phyloP scores from a whole-genome alignment of 2,797 vertebrate genomes.

The Centroberyx gerrardi region DNA sequence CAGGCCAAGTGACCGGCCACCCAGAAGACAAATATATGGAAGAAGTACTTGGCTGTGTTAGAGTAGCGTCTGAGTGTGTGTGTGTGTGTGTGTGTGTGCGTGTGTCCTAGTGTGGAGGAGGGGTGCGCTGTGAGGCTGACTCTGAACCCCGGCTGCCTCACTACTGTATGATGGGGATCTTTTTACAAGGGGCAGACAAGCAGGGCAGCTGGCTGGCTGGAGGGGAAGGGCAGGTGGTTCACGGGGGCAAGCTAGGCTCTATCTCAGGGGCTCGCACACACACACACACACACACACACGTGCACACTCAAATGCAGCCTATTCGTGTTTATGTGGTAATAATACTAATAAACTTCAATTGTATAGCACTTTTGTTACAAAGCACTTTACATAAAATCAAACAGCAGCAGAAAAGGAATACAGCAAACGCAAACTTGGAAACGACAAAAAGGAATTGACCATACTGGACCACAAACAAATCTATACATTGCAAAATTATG shows the following conservation, averaged over 20 bases:
- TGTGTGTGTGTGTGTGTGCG: conserved; percentile 2
- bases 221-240: conserved; percentile 50
- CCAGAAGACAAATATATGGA: conserved; percentile 45
- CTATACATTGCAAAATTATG: no score
- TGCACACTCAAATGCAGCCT: neutral
- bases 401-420: no score
- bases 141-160: conserved; percentile 26
- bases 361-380: no score
- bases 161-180: neutral
- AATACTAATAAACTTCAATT: no score
- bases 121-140: conserved; percentile 31
- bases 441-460: no score
- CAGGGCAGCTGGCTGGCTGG: conserved; percentile 52
- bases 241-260: neutral
- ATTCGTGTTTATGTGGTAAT: no score
- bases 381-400: neutral
- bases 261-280: neutral
- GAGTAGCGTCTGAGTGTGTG: neutral
- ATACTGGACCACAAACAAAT: no score
- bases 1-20: conserved; percentile 14
- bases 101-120: conserved; percentile 18
- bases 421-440: no score
- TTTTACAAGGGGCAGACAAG: conserved; percentile 12
- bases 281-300: neutral
- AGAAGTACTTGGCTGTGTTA: conserved; percentile 34